Evolutionary conservation across 2,113 vertebrate species (phyloP).

Genomic region (Hippocampus zosterae): DNA sequence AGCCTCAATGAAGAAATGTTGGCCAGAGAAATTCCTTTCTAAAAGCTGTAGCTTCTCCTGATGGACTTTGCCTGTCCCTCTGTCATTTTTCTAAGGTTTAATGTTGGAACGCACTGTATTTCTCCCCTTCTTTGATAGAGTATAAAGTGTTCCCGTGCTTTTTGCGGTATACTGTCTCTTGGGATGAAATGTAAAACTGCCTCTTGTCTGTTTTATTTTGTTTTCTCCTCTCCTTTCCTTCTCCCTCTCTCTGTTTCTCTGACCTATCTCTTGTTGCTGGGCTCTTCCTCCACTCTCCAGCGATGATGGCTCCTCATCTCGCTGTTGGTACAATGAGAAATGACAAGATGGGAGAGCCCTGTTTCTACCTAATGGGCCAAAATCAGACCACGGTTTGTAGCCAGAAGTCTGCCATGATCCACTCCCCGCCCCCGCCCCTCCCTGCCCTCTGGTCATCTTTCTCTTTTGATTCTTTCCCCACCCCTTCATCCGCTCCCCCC

Average conservation of each 20-base stretch:
- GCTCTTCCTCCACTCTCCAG: constrained; percentile 91
- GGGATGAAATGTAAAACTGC: constrained; percentile 51
- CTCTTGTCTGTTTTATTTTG: constrained; percentile 62
- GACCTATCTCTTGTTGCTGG: constrained; percentile 81
- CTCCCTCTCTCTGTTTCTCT: constrained; percentile 47
- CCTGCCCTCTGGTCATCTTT: constrained; percentile 36
- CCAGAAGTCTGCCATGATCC: constrained; percentile 80
- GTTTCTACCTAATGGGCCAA: constrained; percentile 99
- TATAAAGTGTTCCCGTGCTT: constrained; percentile 11
- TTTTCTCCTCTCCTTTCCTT: constrained; percentile 44
- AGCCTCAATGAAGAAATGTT: constrained; percentile 10
- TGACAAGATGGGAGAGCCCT: constrained; percentile 99
- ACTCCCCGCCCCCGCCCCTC: constrained; percentile 27
- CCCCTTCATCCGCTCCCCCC: constrained; percentile 55
- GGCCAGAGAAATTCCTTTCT: constrained; percentile 2
- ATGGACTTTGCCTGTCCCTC: constrained; percentile 18
- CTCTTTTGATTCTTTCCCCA: constrained; percentile 77
- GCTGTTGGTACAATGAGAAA: constrained; percentile 98
- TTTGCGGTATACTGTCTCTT: constrained; percentile 17
- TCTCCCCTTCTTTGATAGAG: constrained; percentile 6
- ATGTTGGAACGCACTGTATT: constrained; percentile 9
- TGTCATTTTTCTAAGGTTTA: constrained; percentile 20
- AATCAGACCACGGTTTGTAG: constrained; percentile 99
- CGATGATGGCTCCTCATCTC: constrained; percentile 99
- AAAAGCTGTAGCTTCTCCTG: constrained; percentile 12